phyloP scores from a whole-genome alignment of 2,888 invertebrate genomes.

The Mechanitis messenoides region DNA sequence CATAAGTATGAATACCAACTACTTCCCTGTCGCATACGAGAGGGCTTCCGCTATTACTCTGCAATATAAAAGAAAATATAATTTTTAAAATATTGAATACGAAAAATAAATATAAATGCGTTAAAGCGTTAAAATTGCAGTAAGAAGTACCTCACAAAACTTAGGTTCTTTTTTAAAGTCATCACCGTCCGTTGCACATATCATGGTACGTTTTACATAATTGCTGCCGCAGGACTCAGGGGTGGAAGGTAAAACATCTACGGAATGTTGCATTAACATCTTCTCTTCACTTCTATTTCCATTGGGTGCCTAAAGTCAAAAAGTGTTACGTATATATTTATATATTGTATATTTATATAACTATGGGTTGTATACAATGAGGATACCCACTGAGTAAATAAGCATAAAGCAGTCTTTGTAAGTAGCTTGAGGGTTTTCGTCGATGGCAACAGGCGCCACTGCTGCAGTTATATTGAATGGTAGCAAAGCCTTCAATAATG shows the following conservation, averaged over 20 bases:
- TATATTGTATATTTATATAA: neutral
- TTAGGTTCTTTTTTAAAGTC: constrained; percentile 43
- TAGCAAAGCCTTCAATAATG: constrained; percentile 54
- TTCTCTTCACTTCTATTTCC: constrained; percentile 44
- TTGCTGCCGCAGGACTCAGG: constrained; percentile 47
- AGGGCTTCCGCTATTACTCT: constrained; percentile 67
- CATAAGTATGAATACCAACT: constrained; percentile 59
- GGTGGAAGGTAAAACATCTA: constrained; percentile 44
- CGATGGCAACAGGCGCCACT: constrained; percentile 40
- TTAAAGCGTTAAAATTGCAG: neutral
- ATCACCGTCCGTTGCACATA: constrained; percentile 46
- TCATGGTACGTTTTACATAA: constrained; percentile 47
- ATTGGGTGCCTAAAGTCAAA: constrained; percentile 34
- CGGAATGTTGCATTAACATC: constrained; percentile 43
- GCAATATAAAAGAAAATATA: constrained; percentile 9
- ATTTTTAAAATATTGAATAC: neutral
- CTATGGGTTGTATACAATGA: neutral
- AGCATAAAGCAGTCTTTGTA: constrained; percentile 53
- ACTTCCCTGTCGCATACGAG: constrained; percentile 56
- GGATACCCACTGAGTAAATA: constrained; percentile 49
- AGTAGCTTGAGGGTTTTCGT: constrained; percentile 28
- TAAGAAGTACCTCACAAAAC: constrained; percentile 49
- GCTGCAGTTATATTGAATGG: constrained; percentile 51
- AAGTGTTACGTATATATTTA: neutral
- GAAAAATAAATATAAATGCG: neutral